phyloP scores from a whole-genome alignment of 64 coral and sea anemone genomes.

The Exaiptasia diaphana region DNA sequence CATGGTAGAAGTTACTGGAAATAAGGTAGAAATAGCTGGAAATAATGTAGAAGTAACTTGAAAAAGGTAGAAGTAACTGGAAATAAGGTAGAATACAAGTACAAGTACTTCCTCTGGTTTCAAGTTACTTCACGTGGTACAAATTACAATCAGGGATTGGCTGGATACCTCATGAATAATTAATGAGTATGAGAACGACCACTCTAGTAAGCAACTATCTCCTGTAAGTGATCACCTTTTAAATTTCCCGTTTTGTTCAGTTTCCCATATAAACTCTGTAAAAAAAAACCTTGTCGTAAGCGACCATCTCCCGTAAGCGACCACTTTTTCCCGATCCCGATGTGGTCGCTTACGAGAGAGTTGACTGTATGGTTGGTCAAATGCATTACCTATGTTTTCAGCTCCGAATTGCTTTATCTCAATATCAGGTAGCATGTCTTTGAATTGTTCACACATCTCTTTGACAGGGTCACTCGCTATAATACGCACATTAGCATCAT shows the following conservation, averaged over 20 bases:
- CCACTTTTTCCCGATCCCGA: not conserved
- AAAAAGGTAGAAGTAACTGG: no score
- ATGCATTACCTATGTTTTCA: constrained; percentile 35
- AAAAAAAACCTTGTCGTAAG: not conserved
- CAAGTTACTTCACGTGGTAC: no score
- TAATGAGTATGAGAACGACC: no score
- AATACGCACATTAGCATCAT: not conserved
- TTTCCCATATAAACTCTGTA: not conserved
- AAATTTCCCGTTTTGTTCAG: not conserved
- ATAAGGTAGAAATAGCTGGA: no score
- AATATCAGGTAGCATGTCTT: constrained; percentile 3
- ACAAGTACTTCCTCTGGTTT: no score
- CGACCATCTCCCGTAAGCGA: not conserved
- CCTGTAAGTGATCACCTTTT: not conserved
- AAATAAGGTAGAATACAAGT: no score
- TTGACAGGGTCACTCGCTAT: constrained; percentile 32
- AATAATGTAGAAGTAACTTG: no score
- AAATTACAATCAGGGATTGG: no score
- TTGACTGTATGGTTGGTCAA: no score
- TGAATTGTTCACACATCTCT: constrained; percentile 32
- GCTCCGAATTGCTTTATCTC: constrained; percentile 35
- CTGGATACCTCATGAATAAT: no score
- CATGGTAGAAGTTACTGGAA: no score
- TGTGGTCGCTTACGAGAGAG: not conserved
- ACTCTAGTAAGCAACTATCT: no score